Evolutionary conservation across 1,140 invertebrate genomes (phyloP).

Genomic region (Papilio glaucus): DNA sequence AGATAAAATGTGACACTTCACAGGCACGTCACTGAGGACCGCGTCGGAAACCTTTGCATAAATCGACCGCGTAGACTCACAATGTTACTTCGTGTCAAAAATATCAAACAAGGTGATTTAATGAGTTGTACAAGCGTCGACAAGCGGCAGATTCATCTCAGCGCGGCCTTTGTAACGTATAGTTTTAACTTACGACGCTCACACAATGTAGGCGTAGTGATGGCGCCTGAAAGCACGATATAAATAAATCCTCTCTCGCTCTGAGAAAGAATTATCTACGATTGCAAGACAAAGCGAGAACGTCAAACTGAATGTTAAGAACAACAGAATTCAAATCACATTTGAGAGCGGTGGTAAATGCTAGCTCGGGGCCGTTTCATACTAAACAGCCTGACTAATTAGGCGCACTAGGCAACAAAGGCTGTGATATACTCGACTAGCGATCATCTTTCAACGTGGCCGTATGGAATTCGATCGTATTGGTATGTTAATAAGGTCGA

Average conservation of each 20-base stretch:
- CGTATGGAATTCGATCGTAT: conserved; percentile 51
- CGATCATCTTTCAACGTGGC: conserved; percentile 1
- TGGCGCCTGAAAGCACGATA: conserved; percentile 59
- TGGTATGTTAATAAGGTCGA: conserved; percentile 45
- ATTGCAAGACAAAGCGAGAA: conserved; percentile 52
- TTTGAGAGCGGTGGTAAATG: conserved; percentile 53
- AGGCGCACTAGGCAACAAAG: conserved; percentile 79
- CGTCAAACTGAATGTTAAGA: conserved; percentile 24
- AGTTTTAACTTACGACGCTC: conserved; percentile 63
- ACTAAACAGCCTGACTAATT: conserved; percentile 82
- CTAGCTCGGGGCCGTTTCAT: conserved; percentile 64
- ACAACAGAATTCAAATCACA: conserved; percentile 11
- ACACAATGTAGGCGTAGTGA: conserved; percentile 71
- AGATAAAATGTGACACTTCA: conserved; percentile 20
- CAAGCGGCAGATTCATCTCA: conserved; percentile 73
- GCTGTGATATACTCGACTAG: conserved; percentile 32
- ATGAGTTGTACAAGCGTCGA: conserved; percentile 53
- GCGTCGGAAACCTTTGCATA: conserved; percentile 52
- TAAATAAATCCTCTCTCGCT: conserved; percentile 57
- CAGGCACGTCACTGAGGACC: conserved; percentile 49
- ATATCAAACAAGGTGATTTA: conserved; percentile 73
- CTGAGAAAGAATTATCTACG: conserved; percentile 37
- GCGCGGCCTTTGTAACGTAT: conserved; percentile 77
- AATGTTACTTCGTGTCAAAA: conserved; percentile 65
- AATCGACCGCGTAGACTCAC: conserved; percentile 62